Evolutionary conservation across 2,113 vertebrate species (phyloP), one percentile per base, ranked within the genome.

Genomic region (Oplegnathus fasciatus): DNA sequence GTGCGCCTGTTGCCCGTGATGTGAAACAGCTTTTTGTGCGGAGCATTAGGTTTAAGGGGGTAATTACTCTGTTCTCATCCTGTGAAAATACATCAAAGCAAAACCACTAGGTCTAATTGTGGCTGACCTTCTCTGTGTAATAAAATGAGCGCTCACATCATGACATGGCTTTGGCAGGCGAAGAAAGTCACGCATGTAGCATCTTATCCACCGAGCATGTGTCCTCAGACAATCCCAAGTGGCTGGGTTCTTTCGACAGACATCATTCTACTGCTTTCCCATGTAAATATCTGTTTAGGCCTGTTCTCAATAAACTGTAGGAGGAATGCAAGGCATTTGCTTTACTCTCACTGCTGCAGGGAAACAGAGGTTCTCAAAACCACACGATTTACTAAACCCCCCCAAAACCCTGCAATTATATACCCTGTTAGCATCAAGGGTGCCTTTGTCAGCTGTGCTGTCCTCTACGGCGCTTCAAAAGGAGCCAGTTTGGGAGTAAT

Each of bases 231-330:
- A 67, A 75, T 80, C 66, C 20, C 7, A 9, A 46, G 61, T 14
- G 30, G 50, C 8, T 18, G 28, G 13, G 40, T 26, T 84, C 64
- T 42, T 74, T 32, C 10, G 26, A 46, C 24, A 75, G 60, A 78
- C n/a, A 22, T 18, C 65, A 85, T 65, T 81, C 58, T 30, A 18
- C 67, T 64, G 67, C 83, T 77, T 83, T 70, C 57, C 24, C 52
- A 61, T 86, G 75, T 88, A 83, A 77, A 89, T 83, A 87, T 92
- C 58, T 85, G 92, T 91, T 90, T 75, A 78, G 85, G 87, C 91
- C 87, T 92, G 91, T 84, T 92, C 72, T 83, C 76, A 83, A 79
- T 90, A 74, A 90, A 85, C 58, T 14, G 0, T 13, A n/a, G 3
- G 42, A 87, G 65, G 91, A 93, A 91, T 91, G 82, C 42, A 0